Conservation (phyloP, 2,113 vertebrate genomes). For the Nycticebus coucang region DNA sequence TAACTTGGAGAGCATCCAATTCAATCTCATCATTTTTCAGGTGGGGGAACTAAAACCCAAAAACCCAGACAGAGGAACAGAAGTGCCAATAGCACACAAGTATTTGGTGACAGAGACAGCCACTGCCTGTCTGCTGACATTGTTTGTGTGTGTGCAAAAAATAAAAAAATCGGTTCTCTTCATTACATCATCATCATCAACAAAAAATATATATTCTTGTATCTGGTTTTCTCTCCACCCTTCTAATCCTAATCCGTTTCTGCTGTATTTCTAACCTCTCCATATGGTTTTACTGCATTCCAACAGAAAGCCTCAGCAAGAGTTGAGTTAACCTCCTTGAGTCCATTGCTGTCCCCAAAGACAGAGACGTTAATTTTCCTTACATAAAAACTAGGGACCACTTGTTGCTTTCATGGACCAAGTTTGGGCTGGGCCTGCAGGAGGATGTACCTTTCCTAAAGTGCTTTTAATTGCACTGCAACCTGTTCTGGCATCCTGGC, state of each 20-base stretch:
- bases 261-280: too few species aligned
- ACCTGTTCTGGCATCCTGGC: not conserved
- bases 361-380: not conserved
- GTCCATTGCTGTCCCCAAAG: not conserved
- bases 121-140: not conserved
- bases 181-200: not conserved
- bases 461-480: not conserved
- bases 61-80: not conserved
- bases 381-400: not conserved
- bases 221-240: not conserved
- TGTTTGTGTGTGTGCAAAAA: too few species aligned
- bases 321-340: not conserved
- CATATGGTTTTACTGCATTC: not conserved
- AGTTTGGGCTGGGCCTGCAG: not conserved
- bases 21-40: constrained; percentile 34
- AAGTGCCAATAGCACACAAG: not conserved
- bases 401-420: constrained; percentile 60
- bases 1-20: not conserved
- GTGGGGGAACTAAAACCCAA: constrained; percentile 44
- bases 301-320: not conserved
- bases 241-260: not conserved
- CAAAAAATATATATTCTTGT: not conserved
- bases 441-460: not conserved
- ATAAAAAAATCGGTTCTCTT: not conserved
- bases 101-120: not conserved